Base-by-base conservation (phyloP, 2,113 vertebrate genomes). In the Austrofundulus limnaeus region DNA sequence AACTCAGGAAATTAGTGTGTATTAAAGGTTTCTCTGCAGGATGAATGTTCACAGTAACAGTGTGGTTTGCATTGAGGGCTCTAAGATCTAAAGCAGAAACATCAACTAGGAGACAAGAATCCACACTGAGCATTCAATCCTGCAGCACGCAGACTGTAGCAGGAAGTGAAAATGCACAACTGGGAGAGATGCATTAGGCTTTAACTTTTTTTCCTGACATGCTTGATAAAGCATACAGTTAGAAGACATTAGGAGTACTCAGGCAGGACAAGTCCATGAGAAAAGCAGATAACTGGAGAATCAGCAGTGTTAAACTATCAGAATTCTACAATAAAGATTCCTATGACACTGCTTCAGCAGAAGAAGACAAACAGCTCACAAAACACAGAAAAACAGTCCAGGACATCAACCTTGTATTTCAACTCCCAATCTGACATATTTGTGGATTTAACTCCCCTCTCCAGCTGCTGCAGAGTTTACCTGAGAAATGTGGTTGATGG, bases 401-500 rank as follows among this genome's bases (percentile, higher is more conserved):
- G 31, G 28, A 28, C 28, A 28, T 28, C 28, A 28, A 28, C 31
- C 5, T 8, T 10, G 31, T 7, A 28, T 28, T 28, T 28, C 31
- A 34, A 34, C 31, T 34, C 31, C 31, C 9, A 34, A 34, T 34
- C 31, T n/a, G n/a, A n/a, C n/a, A n/a, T n/a, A n/a, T 34, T 5
- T 34, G 10, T 34, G 31, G 5, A 34, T 34, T 5, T 10, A 34
- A 34, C 31, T 2, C 5, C 2, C 31, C 4, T 10, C 31, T 10
- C 11, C 31, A 4, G 21, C 24, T 28, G 31, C 24, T 7, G 56
- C 6, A 16, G 16, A 12, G 16, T 12, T 50, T 80, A 92, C 92
- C 92, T 93, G 92, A 54, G 92, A 93, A 84, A 92, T 93, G 87
- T 93, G 92, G 87, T 93, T 98, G 92, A 99, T 96, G 80, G 97